Percentiles rank a stretch among this genome's conserved stretches.
Conservation (phyloP, 2,797 vertebrate species). For the Luscinia megarhynchos region DNA sequence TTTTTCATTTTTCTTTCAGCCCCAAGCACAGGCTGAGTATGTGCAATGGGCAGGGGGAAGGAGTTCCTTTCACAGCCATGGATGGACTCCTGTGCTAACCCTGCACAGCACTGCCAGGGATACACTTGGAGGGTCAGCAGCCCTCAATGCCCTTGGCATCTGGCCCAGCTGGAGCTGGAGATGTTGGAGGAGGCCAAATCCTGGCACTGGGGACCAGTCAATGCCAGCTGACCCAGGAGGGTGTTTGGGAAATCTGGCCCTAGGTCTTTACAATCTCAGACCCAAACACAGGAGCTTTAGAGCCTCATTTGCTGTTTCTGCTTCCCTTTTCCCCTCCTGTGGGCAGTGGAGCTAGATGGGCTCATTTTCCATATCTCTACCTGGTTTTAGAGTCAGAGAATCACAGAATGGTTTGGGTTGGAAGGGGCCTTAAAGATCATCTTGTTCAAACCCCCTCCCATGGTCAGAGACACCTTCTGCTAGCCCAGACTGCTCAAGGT, state of each 20-base stretch:
- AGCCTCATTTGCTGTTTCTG: neutral
- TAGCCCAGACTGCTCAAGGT: neutral
- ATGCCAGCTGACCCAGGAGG: neutral
- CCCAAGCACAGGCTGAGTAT: neutral
- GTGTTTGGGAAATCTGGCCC: neutral
- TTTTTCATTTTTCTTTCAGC: neutral
- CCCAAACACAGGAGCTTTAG: neutral
- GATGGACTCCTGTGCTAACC: neutral
- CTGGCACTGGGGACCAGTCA: neutral
- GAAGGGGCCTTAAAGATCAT: neutral
- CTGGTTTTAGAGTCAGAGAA: neutral
- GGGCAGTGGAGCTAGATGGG: neutral
- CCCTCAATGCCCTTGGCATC: fast-evolving
- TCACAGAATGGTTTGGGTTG: neutral
- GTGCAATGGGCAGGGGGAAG: neutral
- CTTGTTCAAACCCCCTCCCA: fast-evolving
- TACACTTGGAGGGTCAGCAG: neutral
- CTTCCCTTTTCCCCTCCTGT: fast-evolving
- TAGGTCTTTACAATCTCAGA: neutral
- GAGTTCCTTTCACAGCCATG: fast-evolving
- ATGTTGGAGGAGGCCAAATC: neutral
- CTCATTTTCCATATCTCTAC: neutral
- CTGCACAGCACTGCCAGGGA: neutral
- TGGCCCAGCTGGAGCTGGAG: neutral
- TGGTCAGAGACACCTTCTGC: neutral